Evolutionary conservation across 2,888 invertebrate species (phyloP).

Genomic region (Cerastis leucographa): DNA sequence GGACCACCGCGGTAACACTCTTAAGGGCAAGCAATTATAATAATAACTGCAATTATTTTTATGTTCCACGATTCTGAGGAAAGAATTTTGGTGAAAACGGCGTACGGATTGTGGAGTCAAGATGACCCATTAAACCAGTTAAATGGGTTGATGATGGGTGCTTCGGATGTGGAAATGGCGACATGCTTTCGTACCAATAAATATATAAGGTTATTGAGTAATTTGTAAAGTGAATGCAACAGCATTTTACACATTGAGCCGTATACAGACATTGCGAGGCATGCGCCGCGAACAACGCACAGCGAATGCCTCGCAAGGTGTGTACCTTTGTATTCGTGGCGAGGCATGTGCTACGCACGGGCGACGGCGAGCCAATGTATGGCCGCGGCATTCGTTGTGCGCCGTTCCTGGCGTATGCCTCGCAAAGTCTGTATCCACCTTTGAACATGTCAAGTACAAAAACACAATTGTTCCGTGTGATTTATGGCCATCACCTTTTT

Average conservation of each 20-base stretch:
- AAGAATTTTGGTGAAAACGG: slow-evolving; percentile 33
- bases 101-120: slow-evolving; percentile 3
- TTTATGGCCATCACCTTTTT: neutral
- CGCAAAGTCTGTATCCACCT: too few relatives aligned
- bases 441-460: neutral
- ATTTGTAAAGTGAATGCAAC: neutral
- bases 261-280: too few relatives aligned
- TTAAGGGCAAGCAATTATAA: slow-evolving; percentile 45
- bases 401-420: too few relatives aligned
- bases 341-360: too few relatives aligned
- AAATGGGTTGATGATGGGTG: neutral
- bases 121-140: slow-evolving; percentile 2
- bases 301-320: too few relatives aligned
- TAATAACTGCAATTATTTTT: slow-evolving; percentile 42
- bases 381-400: too few relatives aligned
- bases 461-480: neutral
- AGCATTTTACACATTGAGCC: neutral
- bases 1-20: slow-evolving; percentile 31
- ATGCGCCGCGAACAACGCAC: too few relatives aligned
- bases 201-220: slow-evolving; percentile 2
- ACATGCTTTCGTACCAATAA: slow-evolving; percentile 5
- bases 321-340: too few relatives aligned
- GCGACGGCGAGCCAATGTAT: too few relatives aligned
- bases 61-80: slow-evolving; percentile 23
- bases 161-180: neutral